Evolutionary conservation across 2,113 vertebrate species (phyloP).

Genomic region (Alaudala cheleensis): DNA sequence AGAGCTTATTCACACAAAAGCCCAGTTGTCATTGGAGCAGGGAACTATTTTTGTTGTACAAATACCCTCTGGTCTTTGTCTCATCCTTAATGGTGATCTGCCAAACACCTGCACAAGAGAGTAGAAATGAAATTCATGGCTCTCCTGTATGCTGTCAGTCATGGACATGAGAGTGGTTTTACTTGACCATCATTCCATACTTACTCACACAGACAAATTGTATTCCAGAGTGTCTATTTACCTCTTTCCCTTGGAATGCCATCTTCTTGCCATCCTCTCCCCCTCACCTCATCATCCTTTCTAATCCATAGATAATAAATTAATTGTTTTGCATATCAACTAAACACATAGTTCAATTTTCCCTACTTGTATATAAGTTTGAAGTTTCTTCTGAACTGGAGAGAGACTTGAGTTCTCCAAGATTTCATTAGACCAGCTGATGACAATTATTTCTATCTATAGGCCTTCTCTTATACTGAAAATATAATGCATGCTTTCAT

Average conservation of each 20-base stretch:
- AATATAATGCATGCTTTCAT: background rate
- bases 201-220: background rate
- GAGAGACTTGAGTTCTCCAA: background rate
- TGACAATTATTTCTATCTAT: background rate
- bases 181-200: background rate
- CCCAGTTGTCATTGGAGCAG: background rate
- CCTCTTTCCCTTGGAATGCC: background rate
- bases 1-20: background rate
- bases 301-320: background rate
- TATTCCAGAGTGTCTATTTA: background rate
- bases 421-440: background rate
- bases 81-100: background rate
- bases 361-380: background rate
- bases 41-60: background rate
- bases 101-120: background rate
- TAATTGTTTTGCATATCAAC: background rate
- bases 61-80: background rate
- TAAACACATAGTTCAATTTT: background rate
- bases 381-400: background rate
- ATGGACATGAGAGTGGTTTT: background rate
- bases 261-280: background rate
- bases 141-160: background rate
- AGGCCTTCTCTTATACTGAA: background rate
- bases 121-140: background rate
- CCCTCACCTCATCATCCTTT: background rate